Percentiles rank a stretch among this genome's conserved stretches.
These are phyloP conservation scores for Seladonia tumulorum DNA, from an alignment of 2,888 invertebrate genomes.

Conservation along the genomic window DNA sequence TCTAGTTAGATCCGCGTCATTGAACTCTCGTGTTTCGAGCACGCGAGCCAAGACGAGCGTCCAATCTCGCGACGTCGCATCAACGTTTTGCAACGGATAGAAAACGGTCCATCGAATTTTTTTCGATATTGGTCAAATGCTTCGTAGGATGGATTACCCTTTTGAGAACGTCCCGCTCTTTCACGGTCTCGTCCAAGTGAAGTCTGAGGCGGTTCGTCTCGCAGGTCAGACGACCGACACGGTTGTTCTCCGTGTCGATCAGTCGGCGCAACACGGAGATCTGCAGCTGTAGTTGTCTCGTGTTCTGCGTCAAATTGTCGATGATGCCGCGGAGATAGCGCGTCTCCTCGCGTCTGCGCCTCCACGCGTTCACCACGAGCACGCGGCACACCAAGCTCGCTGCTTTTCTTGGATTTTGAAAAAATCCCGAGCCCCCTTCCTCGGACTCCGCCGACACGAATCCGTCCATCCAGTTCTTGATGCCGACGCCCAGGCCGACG, in stretches of 20 bases:
- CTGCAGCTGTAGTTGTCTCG: conserved; percentile 85
- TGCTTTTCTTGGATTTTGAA: conserved; percentile 76
- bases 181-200: conserved; percentile 84
- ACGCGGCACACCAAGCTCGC: conserved; percentile 84
- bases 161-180: conserved; percentile 84
- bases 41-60: conserved; percentile 6
- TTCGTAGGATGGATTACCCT: conserved; percentile 66
- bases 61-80: not conserved
- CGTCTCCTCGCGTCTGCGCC: conserved; percentile 85
- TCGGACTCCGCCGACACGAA: conserved; percentile 46
- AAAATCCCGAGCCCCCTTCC: conserved; percentile 33
- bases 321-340: conserved; percentile 84
- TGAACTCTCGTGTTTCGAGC: conserved; percentile 70
- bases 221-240: conserved; percentile 85
- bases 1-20: conserved; percentile 71
- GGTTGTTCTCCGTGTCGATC: conserved; percentile 86
- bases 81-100: not conserved
- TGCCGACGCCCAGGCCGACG: conserved; percentile 30
- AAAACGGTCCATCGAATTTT: not conserved
- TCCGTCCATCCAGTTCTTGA: conserved; percentile 64
- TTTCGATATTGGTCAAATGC: not conserved
- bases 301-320: conserved; percentile 85
- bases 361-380: conserved; percentile 86
- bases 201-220: conserved; percentile 85
- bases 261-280: conserved; percentile 86